phyloP scores from a whole-genome alignment of 2,888 invertebrate species.

The Argyresthia albistria region DNA sequence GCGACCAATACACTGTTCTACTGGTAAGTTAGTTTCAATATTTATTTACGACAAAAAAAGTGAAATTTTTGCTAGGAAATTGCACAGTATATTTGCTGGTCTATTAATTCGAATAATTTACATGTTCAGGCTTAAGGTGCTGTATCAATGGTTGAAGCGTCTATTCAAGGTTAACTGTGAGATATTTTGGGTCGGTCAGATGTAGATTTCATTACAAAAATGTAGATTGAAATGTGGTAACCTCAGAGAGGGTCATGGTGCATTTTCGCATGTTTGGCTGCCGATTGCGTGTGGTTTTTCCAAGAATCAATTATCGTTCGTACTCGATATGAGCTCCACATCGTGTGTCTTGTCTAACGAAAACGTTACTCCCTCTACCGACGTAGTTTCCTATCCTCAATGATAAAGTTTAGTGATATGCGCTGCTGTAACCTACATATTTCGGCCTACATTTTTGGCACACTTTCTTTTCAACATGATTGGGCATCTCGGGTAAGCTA shows the following conservation, averaged over 20 bases:
- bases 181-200: not conserved
- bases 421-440: too few relatives aligned
- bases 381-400: not conserved
- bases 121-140: not conserved
- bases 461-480: too few relatives aligned
- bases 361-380: not conserved
- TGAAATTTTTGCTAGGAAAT: conserved; percentile 13
- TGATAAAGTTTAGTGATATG: too few relatives aligned
- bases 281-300: not conserved
- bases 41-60: conserved; percentile 15
- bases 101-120: not conserved
- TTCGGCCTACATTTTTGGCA: too few relatives aligned
- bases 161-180: not conserved
- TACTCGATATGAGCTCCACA: not conserved
- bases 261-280: not conserved
- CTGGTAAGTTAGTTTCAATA: conserved; percentile 16
- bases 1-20: conserved; percentile 6
- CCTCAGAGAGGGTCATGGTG: not conserved
- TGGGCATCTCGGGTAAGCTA: too few relatives aligned
- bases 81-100: not conserved
- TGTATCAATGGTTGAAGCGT: not conserved
- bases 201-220: not conserved
- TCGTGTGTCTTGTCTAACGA: not conserved
- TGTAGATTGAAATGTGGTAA: not conserved
- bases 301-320: not conserved